Conservation (phyloP, 2,797 vertebrate species). For the Anguilla megastoma region DNA sequence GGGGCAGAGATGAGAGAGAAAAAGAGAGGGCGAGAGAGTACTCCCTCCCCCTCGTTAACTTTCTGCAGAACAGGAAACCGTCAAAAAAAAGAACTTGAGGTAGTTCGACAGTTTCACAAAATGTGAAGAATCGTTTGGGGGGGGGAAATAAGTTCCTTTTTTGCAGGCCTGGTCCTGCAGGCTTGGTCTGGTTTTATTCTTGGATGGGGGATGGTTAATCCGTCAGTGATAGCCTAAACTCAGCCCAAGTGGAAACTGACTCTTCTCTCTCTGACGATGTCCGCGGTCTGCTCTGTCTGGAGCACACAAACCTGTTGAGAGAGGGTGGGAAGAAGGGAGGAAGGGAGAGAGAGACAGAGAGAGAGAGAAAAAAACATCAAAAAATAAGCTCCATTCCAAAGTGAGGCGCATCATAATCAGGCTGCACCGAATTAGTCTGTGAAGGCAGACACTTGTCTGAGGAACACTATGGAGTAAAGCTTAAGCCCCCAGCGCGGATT, state of each 20-base stretch:
- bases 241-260: constrained; percentile 54
- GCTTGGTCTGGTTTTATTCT: background rate
- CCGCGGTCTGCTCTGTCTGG: constrained; percentile 48
- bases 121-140: constrained; percentile 26
- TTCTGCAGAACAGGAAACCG: constrained; percentile 43
- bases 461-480: background rate
- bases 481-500: background rate
- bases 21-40: constrained; percentile 45
- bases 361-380: constrained; percentile 32
- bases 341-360: constrained; percentile 31
- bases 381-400: background rate
- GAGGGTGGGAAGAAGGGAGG: background rate
- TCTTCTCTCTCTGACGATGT: constrained; percentile 56
- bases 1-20: constrained; percentile 36
- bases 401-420: background rate
- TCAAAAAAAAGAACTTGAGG: constrained; percentile 20
- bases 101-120: constrained; percentile 38
- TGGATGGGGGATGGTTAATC: constrained; percentile 4
- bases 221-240: constrained; percentile 48
- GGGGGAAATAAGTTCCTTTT: constrained; percentile 29
- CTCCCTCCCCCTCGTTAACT: constrained; percentile 47
- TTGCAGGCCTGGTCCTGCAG: constrained; percentile 10
- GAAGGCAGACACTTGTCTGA: background rate
- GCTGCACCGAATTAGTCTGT: background rate
- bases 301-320: constrained; percentile 49